Evolutionary conservation across 1,140 invertebrate species (phyloP), one percentile per base, ranked within the genome.

Genomic region (Diploscapter pachys): DNA sequence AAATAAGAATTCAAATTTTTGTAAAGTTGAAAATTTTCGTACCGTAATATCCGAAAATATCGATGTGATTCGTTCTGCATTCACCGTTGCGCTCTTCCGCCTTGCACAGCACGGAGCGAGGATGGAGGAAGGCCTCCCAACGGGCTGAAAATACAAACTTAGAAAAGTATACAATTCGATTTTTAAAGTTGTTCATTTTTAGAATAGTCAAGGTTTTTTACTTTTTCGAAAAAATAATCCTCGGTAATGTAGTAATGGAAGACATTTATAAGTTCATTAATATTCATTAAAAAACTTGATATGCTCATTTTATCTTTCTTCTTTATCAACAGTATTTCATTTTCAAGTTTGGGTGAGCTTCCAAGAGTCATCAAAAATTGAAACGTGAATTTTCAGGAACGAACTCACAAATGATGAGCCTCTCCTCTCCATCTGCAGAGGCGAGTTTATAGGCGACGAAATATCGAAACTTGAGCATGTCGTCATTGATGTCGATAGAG

Each of bases 31-130:
- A 55, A 61, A 11, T 11, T 8, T 31, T 68, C 80, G 48, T 49
- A 81, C 84, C 85, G 70, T 82, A 75, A 57, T 82, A 86, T 13
- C 84, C 83, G 66, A 86, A 84, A 11, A 85, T 71, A 68, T 84
- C 83, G n/a, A 80, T 55, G 13, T 73, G 67, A 62, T 83, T 85
- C 0, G 71, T 71, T 54, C 82, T 69, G 65, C 84, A 86, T 2
- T 85, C 72, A 9, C 81, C 71, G 13, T 84, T 80, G 55, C 76
- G 78, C 4, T 70, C 61, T 73, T 84, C 82, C 8, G 84, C 80
- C 2, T 69, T 71, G 4, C 81, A 78, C 73, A 83, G 75, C 5
- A 86, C 78, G 63, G 63, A 76, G 3, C 83, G 71, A 3, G 83
- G 84, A 3, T 79, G 72, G 4, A 81, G 66, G 64, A 85, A 83